A percentile compares a stretch with the other conserved stretches of the same genome.
Evolutionary conservation across 2,113 vertebrate species (phyloP).

Genomic region (Epinephelus fuscoguttatus): DNA sequence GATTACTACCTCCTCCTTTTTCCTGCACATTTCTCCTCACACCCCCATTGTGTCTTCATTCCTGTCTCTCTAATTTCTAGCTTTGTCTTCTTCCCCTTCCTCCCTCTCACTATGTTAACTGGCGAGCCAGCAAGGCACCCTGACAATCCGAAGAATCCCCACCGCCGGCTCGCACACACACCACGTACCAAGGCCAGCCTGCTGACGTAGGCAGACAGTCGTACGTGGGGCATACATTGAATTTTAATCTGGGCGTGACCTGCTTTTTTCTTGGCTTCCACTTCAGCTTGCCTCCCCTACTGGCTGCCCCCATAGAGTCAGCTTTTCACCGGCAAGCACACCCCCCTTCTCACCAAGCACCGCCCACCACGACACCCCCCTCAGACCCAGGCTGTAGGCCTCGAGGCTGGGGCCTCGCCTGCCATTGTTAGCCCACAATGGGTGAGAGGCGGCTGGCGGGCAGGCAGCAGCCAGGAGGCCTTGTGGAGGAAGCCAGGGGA

Average conservation of each 20-base stretch:
- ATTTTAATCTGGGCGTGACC: constrained; percentile 87
- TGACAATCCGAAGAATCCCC: constrained; percentile 22
- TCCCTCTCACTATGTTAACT: constrained; percentile 8
- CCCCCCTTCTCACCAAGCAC: constrained; percentile 39
- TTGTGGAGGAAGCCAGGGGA: constrained; percentile 55
- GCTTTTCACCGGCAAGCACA: constrained; percentile 68
- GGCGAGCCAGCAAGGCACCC: constrained; percentile 39
- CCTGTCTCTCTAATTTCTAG: constrained; percentile 21
- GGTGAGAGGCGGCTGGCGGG: constrained; percentile 78
- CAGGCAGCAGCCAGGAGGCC: constrained; percentile 82
- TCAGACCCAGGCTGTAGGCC: constrained; percentile 80
- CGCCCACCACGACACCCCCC: constrained; percentile 43
- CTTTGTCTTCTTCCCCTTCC: neutral
- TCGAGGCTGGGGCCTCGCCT: constrained; percentile 84
- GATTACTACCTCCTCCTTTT: constrained; percentile 63
- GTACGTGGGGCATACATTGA: constrained; percentile 59
- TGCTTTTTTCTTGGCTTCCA: constrained; percentile 81
- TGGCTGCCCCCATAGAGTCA: constrained; percentile 69
- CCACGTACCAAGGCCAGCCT: constrained; percentile 33
- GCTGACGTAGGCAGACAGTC: constrained; percentile 73
- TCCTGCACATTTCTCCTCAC: constrained; percentile 10
- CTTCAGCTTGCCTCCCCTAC: constrained; percentile 41
- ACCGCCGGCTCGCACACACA: neutral
- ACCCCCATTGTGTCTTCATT: constrained; percentile 52
- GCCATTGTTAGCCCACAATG: constrained; percentile 85